Evolutionary conservation across 2,888 invertebrate species (phyloP), one percentile per base, ranked within the genome.

Genomic region (Diarsia rubi): DNA sequence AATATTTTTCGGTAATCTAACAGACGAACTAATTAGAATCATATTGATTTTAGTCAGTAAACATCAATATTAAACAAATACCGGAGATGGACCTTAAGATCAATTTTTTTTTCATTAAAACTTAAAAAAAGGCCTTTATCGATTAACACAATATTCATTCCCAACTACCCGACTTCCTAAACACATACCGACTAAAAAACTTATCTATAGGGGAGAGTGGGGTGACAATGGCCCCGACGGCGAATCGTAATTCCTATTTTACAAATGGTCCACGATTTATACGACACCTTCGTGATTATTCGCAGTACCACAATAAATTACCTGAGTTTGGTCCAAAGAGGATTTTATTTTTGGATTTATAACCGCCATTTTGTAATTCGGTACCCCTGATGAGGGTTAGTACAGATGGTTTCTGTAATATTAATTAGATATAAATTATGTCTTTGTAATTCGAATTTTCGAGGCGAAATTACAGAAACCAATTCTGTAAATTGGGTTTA

Each of bases 211-310:
- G 87, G 81, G 70, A 80, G 77, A 75, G 80, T 82, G 87, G 91
- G 93, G 93, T 90, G 95, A 95, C 94, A 94, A 92, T 92, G 88
- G 86, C 90, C 89, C 86, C 89, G 88, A 90, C 88, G 91, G 91
- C 88, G 91, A 92, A 88, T 89, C 93, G 95, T 95, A 95, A 96
- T 96, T 94, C 95, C 94, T 95, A 96, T 96, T 96, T 95, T 95
- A 96, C 96, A 96, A 96, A 96, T 95, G 96, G 95, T 91, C 90
- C 93, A 94, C 93, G 93, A 96, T 96, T 96, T 96, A 96, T 96
- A 93, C 95, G 95, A 93, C 96, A 95, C 95, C 95, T 94, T 87
- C 86, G 93, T 96, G 96, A 96, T 96, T 96, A 96, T 96, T 94
- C 96, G 91, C 91, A 91, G 90, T 92, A 91, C 91, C 90, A 91